Evolutionary conservation across 1,140 invertebrate species (phyloP).

Genomic region (Lasioglossum baleicum): DNA sequence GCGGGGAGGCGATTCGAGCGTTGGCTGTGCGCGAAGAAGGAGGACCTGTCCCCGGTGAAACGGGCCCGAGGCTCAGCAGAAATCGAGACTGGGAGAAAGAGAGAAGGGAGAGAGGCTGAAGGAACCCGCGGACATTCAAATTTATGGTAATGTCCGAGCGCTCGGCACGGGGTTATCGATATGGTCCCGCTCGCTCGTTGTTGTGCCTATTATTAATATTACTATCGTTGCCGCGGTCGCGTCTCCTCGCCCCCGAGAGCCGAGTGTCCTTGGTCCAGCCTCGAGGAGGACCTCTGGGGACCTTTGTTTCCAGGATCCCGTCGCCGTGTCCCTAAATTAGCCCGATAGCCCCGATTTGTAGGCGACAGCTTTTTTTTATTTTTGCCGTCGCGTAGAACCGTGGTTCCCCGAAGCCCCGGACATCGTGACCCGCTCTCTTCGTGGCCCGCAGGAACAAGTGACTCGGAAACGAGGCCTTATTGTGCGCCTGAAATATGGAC

Average conservation of each 20-base stretch:
- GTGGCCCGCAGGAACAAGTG: not conserved
- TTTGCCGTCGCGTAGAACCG: not conserved
- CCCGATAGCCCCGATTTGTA: conserved; percentile 10
- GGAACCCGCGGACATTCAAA: conserved; percentile 74
- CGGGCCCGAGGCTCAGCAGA: not conserved
- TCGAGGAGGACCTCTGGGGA: not conserved
- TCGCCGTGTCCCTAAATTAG: not conserved
- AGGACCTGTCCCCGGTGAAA: not conserved
- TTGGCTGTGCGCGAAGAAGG: conserved; percentile 24
- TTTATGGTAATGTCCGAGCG: conserved; percentile 76
- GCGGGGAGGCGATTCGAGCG: conserved; percentile 60
- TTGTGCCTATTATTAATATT: conserved; percentile 62
- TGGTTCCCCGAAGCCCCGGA: not conserved
- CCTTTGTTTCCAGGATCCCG: conserved; percentile 15
- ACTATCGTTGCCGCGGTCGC: conserved; percentile 44
- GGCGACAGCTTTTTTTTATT: not conserved
- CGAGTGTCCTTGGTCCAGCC: not conserved
- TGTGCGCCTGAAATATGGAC: not conserved
- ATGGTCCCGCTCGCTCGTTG: conserved; percentile 45
- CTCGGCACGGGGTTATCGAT: conserved; percentile 74
- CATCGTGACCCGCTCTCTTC: not conserved
- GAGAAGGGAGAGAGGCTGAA: not conserved
- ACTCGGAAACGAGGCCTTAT: not conserved
- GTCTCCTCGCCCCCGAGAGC: not conserved
- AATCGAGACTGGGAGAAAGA: not conserved